Conservation (phyloP, 2,888 invertebrate species). For the Cryptus viduatorius region DNA sequence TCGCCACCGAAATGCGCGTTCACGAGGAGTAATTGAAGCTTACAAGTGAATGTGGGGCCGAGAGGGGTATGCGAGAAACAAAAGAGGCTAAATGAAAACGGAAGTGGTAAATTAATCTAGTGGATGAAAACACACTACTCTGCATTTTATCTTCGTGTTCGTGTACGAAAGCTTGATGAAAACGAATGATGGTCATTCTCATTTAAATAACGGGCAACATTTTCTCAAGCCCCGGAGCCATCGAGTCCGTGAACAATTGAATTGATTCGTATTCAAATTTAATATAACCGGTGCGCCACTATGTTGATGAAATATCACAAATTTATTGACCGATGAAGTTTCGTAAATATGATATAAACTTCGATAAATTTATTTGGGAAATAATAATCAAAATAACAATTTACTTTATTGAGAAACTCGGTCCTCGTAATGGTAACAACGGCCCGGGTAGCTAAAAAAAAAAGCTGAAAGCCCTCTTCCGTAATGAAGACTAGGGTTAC, state of each 20-base stretch:
- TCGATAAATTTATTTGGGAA: background rate
- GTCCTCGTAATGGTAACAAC: constrained; percentile 14
- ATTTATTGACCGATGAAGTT: background rate
- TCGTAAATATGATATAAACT: background rate
- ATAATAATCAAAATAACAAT: constrained; percentile 2
- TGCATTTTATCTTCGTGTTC: background rate
- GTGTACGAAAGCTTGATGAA: constrained; percentile 18
- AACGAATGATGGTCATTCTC: constrained; percentile 37
- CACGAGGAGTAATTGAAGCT: constrained; percentile 59
- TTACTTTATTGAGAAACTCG: background rate
- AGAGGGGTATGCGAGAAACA: constrained; percentile 26
- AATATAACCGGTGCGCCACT: background rate
- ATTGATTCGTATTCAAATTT: constrained; percentile 30
- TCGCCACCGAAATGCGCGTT: constrained; percentile 52
- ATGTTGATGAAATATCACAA: background rate
- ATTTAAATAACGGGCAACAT: constrained; percentile 17
- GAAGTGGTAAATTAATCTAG: constrained; percentile 32
- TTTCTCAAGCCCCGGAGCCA: background rate
- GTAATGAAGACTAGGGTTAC: constrained; percentile 36
- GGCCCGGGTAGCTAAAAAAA: constrained; percentile 7
- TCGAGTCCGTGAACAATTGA: background rate
- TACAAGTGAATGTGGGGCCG: background rate
- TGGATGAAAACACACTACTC: constrained; percentile 7
- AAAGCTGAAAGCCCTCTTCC: constrained; percentile 25
- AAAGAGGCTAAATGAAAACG: constrained; percentile 44